phyloP scores from a whole-genome alignment of 2,113 vertebrate genomes.

The Malaclemys terrapin region DNA sequence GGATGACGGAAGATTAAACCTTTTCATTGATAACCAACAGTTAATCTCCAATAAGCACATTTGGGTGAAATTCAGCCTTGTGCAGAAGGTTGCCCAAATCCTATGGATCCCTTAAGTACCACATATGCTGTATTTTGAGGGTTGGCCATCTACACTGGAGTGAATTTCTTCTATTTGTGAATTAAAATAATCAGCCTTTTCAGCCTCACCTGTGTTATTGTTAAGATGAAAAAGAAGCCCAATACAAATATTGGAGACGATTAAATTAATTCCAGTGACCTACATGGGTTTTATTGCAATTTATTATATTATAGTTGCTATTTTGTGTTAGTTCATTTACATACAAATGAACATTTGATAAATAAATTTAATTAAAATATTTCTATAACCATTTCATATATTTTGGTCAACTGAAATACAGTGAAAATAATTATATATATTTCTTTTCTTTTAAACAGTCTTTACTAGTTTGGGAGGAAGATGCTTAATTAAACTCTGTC shows the following conservation, averaged over 20 bases:
- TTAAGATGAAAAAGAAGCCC: conserved; percentile 25
- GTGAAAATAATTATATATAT: accelerated
- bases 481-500: neutral
- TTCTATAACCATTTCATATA: neutral
- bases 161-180: conserved; percentile 17
- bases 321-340: conserved; percentile 26
- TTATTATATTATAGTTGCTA: conserved; percentile 36
- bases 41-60: neutral
- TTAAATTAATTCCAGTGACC: conserved; percentile 43
- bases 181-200: conserved; percentile 39
- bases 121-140: neutral
- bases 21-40: neutral
- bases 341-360: conserved; percentile 11
- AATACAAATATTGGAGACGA: conserved; percentile 40
- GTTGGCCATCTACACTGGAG: neutral
- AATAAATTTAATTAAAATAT: conserved; percentile 30
- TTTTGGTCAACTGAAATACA: neutral
- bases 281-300: conserved; percentile 44
- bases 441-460: neutral
- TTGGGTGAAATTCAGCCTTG: conserved; percentile 1
- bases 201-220: neutral
- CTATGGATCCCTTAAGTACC: neutral
- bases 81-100: neutral
- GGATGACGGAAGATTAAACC: neutral
- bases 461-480: neutral